Base-by-base conservation (phyloP, 2,888 invertebrate species). In the Aleiodes leptofemur region DNA sequence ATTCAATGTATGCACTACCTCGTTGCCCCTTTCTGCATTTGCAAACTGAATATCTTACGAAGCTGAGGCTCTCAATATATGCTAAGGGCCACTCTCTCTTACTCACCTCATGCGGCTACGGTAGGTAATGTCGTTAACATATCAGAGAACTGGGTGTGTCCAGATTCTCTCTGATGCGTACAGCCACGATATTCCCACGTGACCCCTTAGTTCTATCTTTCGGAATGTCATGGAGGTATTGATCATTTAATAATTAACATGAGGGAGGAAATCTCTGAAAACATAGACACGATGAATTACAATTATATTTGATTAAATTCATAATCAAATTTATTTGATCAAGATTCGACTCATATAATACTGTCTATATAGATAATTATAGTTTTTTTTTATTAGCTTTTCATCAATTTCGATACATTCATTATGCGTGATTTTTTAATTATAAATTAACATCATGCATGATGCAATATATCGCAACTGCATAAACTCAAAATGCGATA, bases 101-200 rank as follows among this genome's bases (percentile, higher is more conserved):
- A 53, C 43, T 55, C 61, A 34, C 61, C 76, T 71, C 51, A 34
- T 56, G 70, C 23, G 43, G 71, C 66, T 71, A 16, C 34, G 70
- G 74, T 69, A 34, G 59, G 59, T 78, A 77, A 78, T 72, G 34
- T 83, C 82, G 83, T 85, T 85, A 83, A 83, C 83, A 84, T 83
- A 84, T 85, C 83, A 82, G 82, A 80, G 82, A 81, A 80, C 66
- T 82, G 82, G 82, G 83, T 82, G 84, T 82, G 81, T 81, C 78
- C 72, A 80, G 51, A 57, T 59, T 34, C 55, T 55, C 72, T 64
- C 61, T 61, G 71, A 56, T 69, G 72, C 73, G 66, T 56, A 50
- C 61, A 51, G 23, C 61, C 73, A 61, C 69, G 69, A 84, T 84
- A 85, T 84, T 83, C 84, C 84, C 83, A 77, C 77, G 80, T 83